Evolutionary conservation across 1,140 invertebrate genomes (phyloP), one percentile per base, ranked within the genome.

Genomic region (Batillaria attramentaria): DNA sequence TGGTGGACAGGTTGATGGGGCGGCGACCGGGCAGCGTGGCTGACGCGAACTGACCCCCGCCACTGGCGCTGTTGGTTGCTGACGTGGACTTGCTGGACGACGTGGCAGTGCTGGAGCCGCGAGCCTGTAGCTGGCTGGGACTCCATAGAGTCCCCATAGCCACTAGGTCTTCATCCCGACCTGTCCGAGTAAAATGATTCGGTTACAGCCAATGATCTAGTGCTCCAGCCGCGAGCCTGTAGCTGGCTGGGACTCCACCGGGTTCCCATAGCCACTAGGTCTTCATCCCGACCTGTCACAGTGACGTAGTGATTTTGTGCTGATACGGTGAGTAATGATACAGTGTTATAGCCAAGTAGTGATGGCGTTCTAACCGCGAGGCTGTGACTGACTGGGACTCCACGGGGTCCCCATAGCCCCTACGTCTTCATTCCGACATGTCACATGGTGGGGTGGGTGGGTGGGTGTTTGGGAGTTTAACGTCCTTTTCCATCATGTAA

Each of bases 371-470:
- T 35, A 62, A 10, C 57, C 39, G 37, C 54, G 35, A 35, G 33
- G 39, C 73, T 75, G 73, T 8, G 37, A 24, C n/a, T 75, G 73
- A 16, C 73, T 42, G n/a, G 73, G 73, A 24, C 37, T 62, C 73
- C 83, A 87, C n/a, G 85, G 20, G 0, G 86, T 85, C 41, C 86
- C 86, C 86, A 85, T 87, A 28, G 86, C 86, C 68, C 85, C 81
- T 35, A 60, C 43, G 35, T 57, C 54, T 8, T 54, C 72, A 24
- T 73, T 50, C 1, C 46, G 43, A n/a, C n/a, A n/a, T 70, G 37
- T 70, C 18, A n/a, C n/a, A n/a, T n/a, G n/a, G n/a, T n/a, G n/a
- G n/a, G n/a, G n/a, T n/a, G n/a, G n/a, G n/a, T n/a, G n/a, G n/a
- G n/a, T n/a, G n/a, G n/a, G n/a, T n/a, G n/a, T n/a, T n/a, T n/a